Percentiles rank a stretch among this genome's conserved stretches.
Conservation (phyloP, 2,888 invertebrate species). For the Ptilodon capucinus region DNA sequence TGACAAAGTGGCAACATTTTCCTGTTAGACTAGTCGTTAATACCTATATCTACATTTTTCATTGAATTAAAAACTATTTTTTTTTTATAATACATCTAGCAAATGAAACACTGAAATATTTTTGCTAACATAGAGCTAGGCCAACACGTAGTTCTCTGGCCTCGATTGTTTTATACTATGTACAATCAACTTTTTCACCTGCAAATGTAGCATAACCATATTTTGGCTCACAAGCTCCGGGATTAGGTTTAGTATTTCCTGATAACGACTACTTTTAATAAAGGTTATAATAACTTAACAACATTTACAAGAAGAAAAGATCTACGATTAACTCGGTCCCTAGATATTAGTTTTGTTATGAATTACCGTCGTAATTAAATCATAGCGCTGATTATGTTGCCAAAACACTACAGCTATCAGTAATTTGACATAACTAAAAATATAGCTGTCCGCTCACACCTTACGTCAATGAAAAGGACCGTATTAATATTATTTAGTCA, state of each 20-base stretch:
- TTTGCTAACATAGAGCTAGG: slow-evolving; percentile 42
- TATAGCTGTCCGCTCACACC: too few species aligned
- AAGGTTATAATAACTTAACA: slow-evolving; percentile 12
- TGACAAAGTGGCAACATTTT: slow-evolving; percentile 78
- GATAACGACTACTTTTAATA: background rate
- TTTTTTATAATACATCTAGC: slow-evolving; percentile 48
- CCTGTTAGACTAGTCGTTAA: slow-evolving; percentile 78
- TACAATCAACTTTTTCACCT: slow-evolving; percentile 34
- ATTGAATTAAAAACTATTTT: slow-evolving; percentile 52
- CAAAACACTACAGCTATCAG: too few species aligned
- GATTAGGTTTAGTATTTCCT: background rate
- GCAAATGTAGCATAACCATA: slow-evolving; percentile 17
- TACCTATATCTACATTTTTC: slow-evolving; percentile 70
- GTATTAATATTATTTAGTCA: too few species aligned
- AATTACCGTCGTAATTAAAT: slow-evolving; percentile 7
- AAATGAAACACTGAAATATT: slow-evolving; percentile 46
- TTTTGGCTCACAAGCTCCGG: background rate
- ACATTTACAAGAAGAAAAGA: slow-evolving; percentile 28
- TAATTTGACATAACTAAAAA: too few species aligned
- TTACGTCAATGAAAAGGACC: too few species aligned
- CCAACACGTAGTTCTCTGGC: slow-evolving; percentile 34
- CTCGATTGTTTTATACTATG: slow-evolving; percentile 31
- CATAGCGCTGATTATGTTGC: too few species aligned
- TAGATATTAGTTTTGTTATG: slow-evolving; percentile 24
- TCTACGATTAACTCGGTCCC: slow-evolving; percentile 24